phyloP scores from a whole-genome alignment of 2,797 vertebrate genomes.

The Huso huso region DNA sequence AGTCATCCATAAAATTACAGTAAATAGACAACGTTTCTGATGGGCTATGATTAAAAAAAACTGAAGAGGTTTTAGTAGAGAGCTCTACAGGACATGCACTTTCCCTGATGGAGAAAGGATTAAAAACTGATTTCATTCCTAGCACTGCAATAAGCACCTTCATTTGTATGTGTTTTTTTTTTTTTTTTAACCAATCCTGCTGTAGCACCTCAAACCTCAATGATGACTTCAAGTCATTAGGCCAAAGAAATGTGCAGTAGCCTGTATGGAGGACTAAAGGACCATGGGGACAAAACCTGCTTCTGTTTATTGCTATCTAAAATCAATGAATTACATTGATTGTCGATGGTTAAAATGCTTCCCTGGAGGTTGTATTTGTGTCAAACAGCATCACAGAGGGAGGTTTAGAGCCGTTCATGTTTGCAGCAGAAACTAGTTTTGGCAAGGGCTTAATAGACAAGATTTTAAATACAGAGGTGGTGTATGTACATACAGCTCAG shows the following conservation, averaged over 20 bases:
- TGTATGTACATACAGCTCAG: no score
- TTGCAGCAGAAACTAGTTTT: neutral
- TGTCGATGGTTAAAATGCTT: neutral
- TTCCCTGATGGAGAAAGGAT: no score
- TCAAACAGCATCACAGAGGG: neutral
- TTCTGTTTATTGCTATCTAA: neutral
- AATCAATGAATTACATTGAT: neutral
- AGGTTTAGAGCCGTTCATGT: neutral
- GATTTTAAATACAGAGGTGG: slow-evolving; percentile 1
- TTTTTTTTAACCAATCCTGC: neutral
- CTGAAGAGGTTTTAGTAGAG: no score
- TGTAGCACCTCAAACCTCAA: neutral
- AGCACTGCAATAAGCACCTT: no score
- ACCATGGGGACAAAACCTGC: neutral
- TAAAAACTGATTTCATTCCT: no score
- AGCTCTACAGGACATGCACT: no score
- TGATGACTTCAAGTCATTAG: neutral
- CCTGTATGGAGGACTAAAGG: neutral
- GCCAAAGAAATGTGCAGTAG: neutral
- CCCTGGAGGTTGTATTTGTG: neutral
- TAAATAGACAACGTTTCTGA: no score
- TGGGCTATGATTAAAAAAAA: no score
- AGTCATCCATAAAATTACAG: no score
- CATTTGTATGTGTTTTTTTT: no score
- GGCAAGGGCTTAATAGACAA: slow-evolving; percentile 29